Conservation (phyloP, 2,113 vertebrate species). For the Nothocercus julius region DNA sequence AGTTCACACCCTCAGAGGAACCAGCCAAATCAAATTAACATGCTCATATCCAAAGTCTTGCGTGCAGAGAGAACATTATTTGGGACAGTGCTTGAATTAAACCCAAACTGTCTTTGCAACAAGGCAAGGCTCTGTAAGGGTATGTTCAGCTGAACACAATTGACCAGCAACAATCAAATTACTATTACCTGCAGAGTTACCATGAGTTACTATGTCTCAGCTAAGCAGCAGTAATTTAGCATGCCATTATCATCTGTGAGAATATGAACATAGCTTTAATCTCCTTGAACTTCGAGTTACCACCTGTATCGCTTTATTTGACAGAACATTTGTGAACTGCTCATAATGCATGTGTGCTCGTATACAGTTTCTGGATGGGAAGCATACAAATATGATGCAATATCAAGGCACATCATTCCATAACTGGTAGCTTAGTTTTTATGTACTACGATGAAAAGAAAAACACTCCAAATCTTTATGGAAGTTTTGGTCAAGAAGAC, state of each 20-base stretch:
- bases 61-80: not conserved
- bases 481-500: not conserved
- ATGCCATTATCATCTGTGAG: not conserved
- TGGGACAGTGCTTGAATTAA: not conserved
- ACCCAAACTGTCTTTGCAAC: not conserved
- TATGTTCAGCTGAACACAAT: not conserved
- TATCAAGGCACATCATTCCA: not conserved
- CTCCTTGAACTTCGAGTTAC: not conserved
- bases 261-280: not conserved
- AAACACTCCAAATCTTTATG: not conserved
- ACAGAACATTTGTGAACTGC: not conserved
- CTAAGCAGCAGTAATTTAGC: not conserved
- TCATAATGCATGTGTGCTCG: not conserved
- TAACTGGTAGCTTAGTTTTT: not conserved
- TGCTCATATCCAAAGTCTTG: not conserved
- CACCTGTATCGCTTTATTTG: not conserved
- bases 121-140: not conserved
- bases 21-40: conserved; percentile 34
- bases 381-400: not conserved
- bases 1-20: conserved; percentile 37
- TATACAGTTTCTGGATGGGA: not conserved
- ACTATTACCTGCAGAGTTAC: not conserved
- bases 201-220: not conserved
- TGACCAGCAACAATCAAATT: not conserved
- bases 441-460: not conserved